Base-by-base conservation (phyloP, 35 echinoderm and acorn worm species). In the Apostichopus californicus region DNA sequence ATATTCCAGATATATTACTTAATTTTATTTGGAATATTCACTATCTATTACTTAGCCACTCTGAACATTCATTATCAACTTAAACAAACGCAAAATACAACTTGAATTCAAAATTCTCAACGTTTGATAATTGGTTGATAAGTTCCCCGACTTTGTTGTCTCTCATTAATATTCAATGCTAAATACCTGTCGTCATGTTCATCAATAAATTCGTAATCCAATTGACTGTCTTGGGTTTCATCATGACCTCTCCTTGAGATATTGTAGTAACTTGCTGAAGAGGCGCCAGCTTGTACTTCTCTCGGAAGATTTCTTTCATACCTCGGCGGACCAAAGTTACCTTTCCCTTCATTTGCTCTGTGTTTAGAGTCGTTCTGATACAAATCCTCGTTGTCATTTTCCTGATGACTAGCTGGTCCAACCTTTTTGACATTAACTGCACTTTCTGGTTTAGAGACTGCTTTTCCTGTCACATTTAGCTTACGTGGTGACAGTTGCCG, bases 81-180 rank as follows among this genome's bases (percentile, higher is more conserved):
- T 34, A 34, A 34, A 34, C 28, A 34, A 34, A 34, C 28, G 28
- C 28, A 34, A 34, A 34, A 34, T 0, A 34, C 28, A 34, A 34
- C 28, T 34, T 34, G 28, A 34, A 81, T 25, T 34, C 28, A 81
- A 14, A 53, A 25, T 55, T 85, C 14, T 18, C 25, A 59, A 7
- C 0, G 5, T 20, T 22, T 12, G 26, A 24, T 81, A 54, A 81
- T 24, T 8, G 78, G 26, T 17, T 81, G 78, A 81, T 81, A 81
- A 54, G 55, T 5, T 21, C 18, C 20, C 55, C 1, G 4, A 4
- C 8, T 54, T 57, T 59, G 20, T 6, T 56, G 1, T 22, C 20
- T 58, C n/a, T 85, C 55, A 60, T 85, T 54, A 59, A 85, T 85
- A 85, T 85, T 85, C 55, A 85, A 57, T 21, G 55, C 81, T 59